These are phyloP conservation scores for Iguana delicatissima DNA, from an alignment of 2,797 vertebrate genomes.

Conservation along the genomic window DNA sequence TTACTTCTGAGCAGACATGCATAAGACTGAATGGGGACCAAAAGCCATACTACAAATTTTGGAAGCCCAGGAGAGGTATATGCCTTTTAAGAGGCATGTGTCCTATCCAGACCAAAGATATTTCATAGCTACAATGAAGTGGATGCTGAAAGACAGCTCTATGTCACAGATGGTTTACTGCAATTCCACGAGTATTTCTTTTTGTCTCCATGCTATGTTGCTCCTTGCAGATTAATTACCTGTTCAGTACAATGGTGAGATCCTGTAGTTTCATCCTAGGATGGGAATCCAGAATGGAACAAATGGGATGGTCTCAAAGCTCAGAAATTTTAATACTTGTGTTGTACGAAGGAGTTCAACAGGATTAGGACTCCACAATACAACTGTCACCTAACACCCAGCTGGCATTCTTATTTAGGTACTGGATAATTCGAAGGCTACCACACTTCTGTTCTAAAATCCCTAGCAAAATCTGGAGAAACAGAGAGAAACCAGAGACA, in stretches of 20 bases:
- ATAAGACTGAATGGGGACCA: not conserved
- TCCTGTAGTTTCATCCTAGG: not conserved
- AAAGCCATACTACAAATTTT: not conserved
- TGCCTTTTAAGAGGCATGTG: not conserved
- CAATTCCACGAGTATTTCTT: not conserved
- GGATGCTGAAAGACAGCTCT: not conserved
- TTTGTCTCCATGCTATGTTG: not conserved
- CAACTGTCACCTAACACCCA: no score
- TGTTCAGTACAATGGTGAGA: no score
- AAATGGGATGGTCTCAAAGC: not conserved
- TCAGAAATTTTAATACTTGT: not conserved
- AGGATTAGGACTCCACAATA: not conserved
- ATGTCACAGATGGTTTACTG: not conserved
- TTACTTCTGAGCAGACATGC: not conserved
- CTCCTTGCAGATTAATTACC: no score
- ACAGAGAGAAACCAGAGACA: rapidly evolving
- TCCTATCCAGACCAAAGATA: not conserved
- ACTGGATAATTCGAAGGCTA: not conserved
- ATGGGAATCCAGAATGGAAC: not conserved
- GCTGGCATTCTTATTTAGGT: not conserved
- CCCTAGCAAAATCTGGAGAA: rapidly evolving
- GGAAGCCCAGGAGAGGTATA: not conserved
- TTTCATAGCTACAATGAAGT: not conserved
- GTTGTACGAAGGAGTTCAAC: not conserved
- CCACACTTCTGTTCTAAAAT: not conserved